phyloP scores from a whole-genome alignment of 2,113 vertebrate genomes.

The Mystacornis crossleyi region DNA sequence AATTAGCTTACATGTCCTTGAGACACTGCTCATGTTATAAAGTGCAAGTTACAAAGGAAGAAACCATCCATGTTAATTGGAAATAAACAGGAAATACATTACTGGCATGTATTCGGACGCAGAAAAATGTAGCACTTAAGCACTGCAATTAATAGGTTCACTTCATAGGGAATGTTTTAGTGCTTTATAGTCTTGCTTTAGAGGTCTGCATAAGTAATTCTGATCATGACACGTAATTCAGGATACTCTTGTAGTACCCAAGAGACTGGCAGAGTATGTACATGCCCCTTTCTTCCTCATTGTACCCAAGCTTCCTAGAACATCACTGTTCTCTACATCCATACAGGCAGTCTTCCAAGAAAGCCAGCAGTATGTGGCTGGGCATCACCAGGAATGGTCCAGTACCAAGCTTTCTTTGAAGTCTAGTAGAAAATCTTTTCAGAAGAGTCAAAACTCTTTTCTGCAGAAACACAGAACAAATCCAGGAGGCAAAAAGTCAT shows the following conservation, averaged over 20 bases:
- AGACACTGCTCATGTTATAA: not conserved
- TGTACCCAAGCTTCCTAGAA: not conserved
- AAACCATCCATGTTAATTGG: not conserved
- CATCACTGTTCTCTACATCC: not conserved
- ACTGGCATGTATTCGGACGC: not conserved
- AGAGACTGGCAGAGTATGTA: not conserved
- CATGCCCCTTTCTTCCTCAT: not conserved
- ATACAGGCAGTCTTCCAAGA: fast-evolving
- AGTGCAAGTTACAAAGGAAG: conserved; percentile 24
- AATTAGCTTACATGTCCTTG: not conserved
- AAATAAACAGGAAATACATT: not conserved
- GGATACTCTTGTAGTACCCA: not conserved
- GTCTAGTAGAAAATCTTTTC: not conserved
- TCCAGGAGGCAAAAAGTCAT: not conserved
- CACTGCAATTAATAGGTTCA: not conserved
- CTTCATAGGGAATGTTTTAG: not conserved
- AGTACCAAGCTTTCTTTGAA: not conserved
- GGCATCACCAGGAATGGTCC: not conserved
- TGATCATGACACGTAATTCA: not conserved
- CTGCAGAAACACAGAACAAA: not conserved
- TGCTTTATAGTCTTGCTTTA: not conserved
- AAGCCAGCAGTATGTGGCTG: not conserved
- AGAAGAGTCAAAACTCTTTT: not conserved
- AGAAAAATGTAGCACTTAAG: not conserved
- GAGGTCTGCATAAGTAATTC: not conserved